phyloP scores from a whole-genome alignment of 2,888 invertebrate genomes.

The Lasius fuliginosus region DNA sequence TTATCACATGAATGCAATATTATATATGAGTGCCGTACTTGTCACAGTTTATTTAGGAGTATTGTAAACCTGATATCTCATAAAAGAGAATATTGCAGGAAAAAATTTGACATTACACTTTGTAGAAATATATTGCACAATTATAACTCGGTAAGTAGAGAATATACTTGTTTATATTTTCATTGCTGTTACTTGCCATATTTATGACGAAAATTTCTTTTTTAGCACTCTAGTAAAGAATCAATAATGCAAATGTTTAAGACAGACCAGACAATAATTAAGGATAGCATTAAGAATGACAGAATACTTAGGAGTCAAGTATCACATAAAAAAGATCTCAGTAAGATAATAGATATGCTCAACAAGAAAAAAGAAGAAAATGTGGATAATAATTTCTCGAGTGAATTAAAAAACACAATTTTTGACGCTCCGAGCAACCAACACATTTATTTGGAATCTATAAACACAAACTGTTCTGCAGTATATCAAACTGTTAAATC shows the following conservation, averaged over 20 bases:
- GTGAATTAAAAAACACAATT: background rate
- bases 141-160: slow-evolving; percentile 86
- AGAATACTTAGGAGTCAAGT: slow-evolving; percentile 76
- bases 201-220: slow-evolving; percentile 14
- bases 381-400: background rate
- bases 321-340: slow-evolving; percentile 76
- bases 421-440: slow-evolving; percentile 39
- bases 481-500: slow-evolving; percentile 88
- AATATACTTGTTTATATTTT: background rate
- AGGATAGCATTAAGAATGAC: slow-evolving; percentile 61
- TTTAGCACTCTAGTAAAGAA: slow-evolving; percentile 49
- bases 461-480: slow-evolving; percentile 89
- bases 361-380: slow-evolving; percentile 68
- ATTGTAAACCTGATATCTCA: slow-evolving; percentile 96
- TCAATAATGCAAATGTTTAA: background rate
- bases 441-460: slow-evolving; percentile 86
- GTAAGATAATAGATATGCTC: slow-evolving; percentile 74
- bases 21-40: slow-evolving; percentile 96
- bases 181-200: background rate
- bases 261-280: slow-evolving; percentile 11
- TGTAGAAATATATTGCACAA: slow-evolving; percentile 87
- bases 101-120: slow-evolving; percentile 87
- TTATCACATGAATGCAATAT: slow-evolving; percentile 95
- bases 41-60: slow-evolving; percentile 94
- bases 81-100: slow-evolving; percentile 93